phyloP scores from a whole-genome alignment of 2,113 vertebrate species.

The Geococcyx californianus region DNA sequence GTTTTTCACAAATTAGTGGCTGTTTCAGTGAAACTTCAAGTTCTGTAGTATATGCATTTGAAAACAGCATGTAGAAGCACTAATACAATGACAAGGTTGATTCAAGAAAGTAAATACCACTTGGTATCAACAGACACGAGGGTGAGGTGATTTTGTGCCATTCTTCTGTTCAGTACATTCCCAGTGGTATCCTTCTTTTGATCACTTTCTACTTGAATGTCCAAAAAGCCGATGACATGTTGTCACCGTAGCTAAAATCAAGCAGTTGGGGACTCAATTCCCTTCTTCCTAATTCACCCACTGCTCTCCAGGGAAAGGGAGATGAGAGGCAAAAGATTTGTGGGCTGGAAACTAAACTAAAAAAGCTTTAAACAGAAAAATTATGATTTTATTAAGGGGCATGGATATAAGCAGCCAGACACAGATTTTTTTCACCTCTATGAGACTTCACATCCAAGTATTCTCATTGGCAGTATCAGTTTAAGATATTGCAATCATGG shows the following conservation, averaged over 20 bases:
- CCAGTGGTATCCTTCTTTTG: neutral
- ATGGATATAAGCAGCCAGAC: neutral
- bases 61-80: neutral
- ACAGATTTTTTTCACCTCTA: neutral
- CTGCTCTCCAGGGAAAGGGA: too few relatives aligned
- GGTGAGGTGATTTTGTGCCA: neutral
- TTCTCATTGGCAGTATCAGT: neutral
- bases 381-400: too few relatives aligned
- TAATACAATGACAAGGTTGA: neutral
- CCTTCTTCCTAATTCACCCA: too few relatives aligned
- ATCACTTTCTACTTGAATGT: neutral
- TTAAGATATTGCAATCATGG: neutral
- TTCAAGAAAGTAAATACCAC: neutral
- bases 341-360: too few relatives aligned
- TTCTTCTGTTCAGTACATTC: too few relatives aligned
- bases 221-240: neutral
- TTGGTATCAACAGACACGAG: neutral
- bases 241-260: neutral
- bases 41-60: neutral
- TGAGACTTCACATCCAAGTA: neutral
- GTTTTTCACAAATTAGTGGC: neutral
- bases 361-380: too few relatives aligned
- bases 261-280: too few relatives aligned
- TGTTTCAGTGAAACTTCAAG: neutral
- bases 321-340: too few relatives aligned